Evolutionary conservation across 1,140 invertebrate genomes (phyloP).

Genomic region (Drosophila quadrilineata): DNA sequence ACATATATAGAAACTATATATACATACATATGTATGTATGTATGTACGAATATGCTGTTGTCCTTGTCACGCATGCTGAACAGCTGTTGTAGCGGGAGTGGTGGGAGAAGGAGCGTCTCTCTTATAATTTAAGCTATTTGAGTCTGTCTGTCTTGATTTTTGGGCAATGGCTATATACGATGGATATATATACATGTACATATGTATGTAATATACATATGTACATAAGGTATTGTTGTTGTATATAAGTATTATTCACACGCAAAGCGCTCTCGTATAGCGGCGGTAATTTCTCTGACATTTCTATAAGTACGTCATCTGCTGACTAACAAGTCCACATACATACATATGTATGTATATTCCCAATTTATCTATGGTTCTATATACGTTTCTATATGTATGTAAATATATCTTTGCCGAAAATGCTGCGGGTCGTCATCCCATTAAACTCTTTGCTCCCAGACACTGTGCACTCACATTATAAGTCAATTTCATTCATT

Average conservation of each 20-base stretch:
- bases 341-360: slow-evolving; percentile 1
- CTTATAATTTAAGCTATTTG: slow-evolving; percentile 10
- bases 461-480: background rate
- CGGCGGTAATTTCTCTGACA: slow-evolving; percentile 8
- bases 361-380: background rate
- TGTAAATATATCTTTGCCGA: slow-evolving; percentile 6
- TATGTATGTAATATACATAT: slow-evolving; percentile 12
- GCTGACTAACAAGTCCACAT: slow-evolving; percentile 42
- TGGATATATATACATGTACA: slow-evolving; percentile 16
- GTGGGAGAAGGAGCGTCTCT: slow-evolving; percentile 48
- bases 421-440: slow-evolving; percentile 10
- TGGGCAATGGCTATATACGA: slow-evolving; percentile 62
- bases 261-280: slow-evolving; percentile 35
- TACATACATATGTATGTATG: slow-evolving; percentile 10
- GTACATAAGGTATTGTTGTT: slow-evolving; percentile 14
- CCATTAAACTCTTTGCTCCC: background rate
- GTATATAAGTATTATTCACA: slow-evolving; percentile 1
- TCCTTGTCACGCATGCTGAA: slow-evolving; percentile 56
- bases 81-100: slow-evolving; percentile 33
- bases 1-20: no score
- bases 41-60: slow-evolving; percentile 38
- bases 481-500: no score
- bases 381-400: background rate
- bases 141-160: slow-evolving; percentile 26
- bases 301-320: slow-evolving; percentile 53